These are phyloP conservation scores for Malacoctenus gilli DNA, from an alignment of 2,797 vertebrate genomes.

Conservation along the genomic window DNA sequence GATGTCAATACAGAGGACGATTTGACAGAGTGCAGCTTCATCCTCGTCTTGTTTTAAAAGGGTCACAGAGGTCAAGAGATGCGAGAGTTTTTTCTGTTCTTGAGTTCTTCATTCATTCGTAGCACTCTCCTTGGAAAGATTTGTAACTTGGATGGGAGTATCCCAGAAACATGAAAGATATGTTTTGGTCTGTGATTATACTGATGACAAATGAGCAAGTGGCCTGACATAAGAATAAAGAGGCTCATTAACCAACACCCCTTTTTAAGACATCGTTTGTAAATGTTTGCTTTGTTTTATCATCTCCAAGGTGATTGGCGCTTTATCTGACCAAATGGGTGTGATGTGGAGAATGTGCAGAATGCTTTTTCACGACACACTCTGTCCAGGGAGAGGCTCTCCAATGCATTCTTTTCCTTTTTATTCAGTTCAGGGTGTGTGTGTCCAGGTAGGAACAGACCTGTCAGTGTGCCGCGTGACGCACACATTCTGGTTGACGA, in stretches of 20 bases:
- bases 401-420: constrained; percentile 57
- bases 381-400: constrained; percentile 57
- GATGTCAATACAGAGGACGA: constrained; percentile 24
- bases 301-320: constrained; percentile 65
- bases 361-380: constrained; percentile 53
- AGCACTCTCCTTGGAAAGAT: neutral
- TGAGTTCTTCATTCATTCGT: neutral
- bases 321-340: constrained; percentile 41
- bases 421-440: constrained; percentile 62
- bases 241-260: constrained; percentile 57
- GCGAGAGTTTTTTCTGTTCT: neutral
- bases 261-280: constrained; percentile 44
- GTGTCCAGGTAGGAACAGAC: constrained; percentile 65
- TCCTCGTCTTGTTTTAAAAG: no score
- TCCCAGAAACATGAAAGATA: constrained; percentile 37
- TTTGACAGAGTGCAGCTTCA: no score
- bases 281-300: constrained; percentile 59
- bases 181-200: constrained; percentile 29
- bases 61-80: no score
- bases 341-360: constrained; percentile 60
- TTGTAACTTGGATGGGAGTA: constrained; percentile 45
- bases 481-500: constrained; percentile 30
- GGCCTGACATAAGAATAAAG: constrained; percentile 7
- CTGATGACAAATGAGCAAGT: constrained; percentile 32
- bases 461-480: constrained; percentile 42